phyloP scores from a whole-genome alignment of 2,888 invertebrate species.

The Pycnomerus fuliginosus region DNA sequence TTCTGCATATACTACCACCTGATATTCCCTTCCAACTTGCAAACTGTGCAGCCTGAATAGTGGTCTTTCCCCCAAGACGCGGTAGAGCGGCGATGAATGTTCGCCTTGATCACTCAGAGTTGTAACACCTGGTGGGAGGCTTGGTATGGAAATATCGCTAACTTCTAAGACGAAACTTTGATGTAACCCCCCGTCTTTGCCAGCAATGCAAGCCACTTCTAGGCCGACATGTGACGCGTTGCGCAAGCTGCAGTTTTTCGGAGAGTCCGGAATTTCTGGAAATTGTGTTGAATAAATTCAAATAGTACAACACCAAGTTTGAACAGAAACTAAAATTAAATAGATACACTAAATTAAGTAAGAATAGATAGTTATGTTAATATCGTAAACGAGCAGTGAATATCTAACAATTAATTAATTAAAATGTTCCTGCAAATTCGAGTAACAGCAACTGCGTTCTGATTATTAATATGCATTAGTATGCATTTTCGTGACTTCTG shows the following conservation, averaged over 20 bases:
- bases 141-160: slow-evolving; percentile 59
- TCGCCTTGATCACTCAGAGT: slow-evolving; percentile 52
- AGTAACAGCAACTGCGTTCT: too few species aligned
- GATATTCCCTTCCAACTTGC: slow-evolving; percentile 75
- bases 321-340: too few species aligned
- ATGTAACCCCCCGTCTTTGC: slow-evolving; percentile 77
- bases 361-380: too few species aligned
- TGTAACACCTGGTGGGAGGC: slow-evolving; percentile 48
- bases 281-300: too few species aligned
- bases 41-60: slow-evolving; percentile 72
- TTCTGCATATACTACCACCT: slow-evolving; percentile 77
- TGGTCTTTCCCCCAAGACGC: slow-evolving; percentile 65
- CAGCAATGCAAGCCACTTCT: slow-evolving; percentile 72
- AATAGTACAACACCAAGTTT: too few species aligned
- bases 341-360: too few species aligned
- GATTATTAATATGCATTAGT: too few species aligned
- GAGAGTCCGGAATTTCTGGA: slow-evolving; percentile 74
- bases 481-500: too few species aligned
- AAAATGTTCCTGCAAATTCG: too few species aligned
- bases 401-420: too few species aligned
- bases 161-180: slow-evolving; percentile 83
- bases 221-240: slow-evolving; percentile 63
- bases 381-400: too few species aligned
- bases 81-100: slow-evolving; percentile 53
- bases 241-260: slow-evolving; percentile 69